These are phyloP conservation scores for Cryptoprocta ferox DNA, from an alignment of 2,797 vertebrate species.

Conservation along the genomic window DNA sequence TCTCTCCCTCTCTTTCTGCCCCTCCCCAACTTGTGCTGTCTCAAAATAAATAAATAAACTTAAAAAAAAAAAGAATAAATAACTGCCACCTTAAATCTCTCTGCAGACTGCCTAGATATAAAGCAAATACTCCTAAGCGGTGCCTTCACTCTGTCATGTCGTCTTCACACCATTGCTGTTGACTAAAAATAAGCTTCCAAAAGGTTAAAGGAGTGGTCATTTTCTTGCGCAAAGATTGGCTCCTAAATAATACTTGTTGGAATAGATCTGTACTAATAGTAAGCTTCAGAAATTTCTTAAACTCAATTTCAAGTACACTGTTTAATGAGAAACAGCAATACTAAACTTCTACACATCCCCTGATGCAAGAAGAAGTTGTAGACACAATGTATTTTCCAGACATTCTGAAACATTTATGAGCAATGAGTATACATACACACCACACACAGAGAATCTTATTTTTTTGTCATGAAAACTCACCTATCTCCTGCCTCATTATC, in stretches of 20 bases:
- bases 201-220: background rate
- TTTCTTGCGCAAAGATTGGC: background rate
- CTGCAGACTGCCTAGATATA: background rate
- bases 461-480: background rate
- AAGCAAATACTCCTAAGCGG: background rate
- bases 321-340: background rate
- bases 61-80: background rate
- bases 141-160: background rate
- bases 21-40: too few relatives aligned
- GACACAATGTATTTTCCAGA: background rate
- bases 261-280: background rate
- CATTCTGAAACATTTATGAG: background rate
- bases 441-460: background rate
- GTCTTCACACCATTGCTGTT: background rate
- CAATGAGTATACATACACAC: background rate
- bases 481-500: background rate
- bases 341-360: background rate
- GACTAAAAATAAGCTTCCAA: conserved; percentile 15
- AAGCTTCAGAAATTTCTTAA: conserved; percentile 33
- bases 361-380: background rate
- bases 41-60: too few relatives aligned
- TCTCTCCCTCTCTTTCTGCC: too few relatives aligned
- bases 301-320: conserved; percentile 18
- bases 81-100: background rate
- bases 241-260: background rate